These are phyloP conservation scores for Octodon degus DNA, from an alignment of 2,113 vertebrate species.

Conservation along the genomic window DNA sequence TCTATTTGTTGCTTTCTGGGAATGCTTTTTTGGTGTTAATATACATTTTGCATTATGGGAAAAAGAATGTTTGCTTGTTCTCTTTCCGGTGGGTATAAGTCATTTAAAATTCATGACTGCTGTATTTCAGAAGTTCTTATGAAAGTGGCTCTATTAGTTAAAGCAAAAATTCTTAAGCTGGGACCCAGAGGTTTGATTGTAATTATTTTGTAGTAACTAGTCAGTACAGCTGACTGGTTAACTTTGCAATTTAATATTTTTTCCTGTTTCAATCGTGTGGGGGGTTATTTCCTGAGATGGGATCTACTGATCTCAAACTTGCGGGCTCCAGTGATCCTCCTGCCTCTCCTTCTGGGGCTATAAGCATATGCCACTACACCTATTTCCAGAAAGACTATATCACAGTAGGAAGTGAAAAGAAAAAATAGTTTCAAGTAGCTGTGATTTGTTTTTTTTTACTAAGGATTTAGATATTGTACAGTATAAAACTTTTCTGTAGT, in stretches of 20 bases:
- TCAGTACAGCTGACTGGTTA: slow-evolving; percentile 37
- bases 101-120: neutral
- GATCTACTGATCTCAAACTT: neutral
- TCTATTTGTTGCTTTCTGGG: slow-evolving; percentile 15
- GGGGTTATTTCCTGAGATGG: neutral
- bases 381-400: neutral
- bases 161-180: slow-evolving; percentile 31
- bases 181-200: neutral
- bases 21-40: neutral
- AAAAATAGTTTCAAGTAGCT: neutral
- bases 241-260: slow-evolving; percentile 48
- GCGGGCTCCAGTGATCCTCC: neutral
- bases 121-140: neutral
- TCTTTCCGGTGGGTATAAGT: neutral
- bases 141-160: neutral
- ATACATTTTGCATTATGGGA: neutral
- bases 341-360: neutral
- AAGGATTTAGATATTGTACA: neutral
- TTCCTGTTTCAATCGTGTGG: slow-evolving; percentile 28
- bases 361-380: neutral
- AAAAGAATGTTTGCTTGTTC: neutral
- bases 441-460: neutral
- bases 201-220: slow-evolving; percentile 20
- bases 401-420: neutral
- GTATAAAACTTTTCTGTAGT: slow-evolving; percentile 33